phyloP scores from a whole-genome alignment of 2,797 vertebrate genomes.

The Zenarchopterus dispar region DNA sequence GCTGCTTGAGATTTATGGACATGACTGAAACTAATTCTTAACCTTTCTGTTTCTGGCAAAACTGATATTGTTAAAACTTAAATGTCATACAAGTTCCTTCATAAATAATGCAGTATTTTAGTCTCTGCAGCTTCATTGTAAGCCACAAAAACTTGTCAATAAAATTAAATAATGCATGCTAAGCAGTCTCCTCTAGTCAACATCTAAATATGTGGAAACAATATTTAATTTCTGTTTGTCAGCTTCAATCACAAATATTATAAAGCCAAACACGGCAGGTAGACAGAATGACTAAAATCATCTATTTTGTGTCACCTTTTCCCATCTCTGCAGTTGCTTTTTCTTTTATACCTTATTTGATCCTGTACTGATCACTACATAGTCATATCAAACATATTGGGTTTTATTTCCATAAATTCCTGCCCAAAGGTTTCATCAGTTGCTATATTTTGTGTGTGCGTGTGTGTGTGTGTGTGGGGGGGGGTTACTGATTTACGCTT shows the following conservation, averaged over 20 bases:
- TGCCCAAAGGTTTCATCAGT: too few species aligned
- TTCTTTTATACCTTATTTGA: too few species aligned
- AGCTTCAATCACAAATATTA: too few species aligned
- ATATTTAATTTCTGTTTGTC: not conserved
- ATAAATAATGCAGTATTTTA: not conserved
- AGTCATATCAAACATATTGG: too few species aligned
- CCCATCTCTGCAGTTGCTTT: not conserved
- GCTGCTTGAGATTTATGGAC: constrained; percentile 7
- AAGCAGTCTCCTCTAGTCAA: too few species aligned
- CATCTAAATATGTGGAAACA: not conserved
- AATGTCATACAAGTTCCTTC: not conserved
- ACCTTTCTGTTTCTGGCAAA: constrained; percentile 19
- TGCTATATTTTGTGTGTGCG: too few species aligned
- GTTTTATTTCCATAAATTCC: too few species aligned
- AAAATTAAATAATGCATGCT: not conserved
- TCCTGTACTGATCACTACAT: too few species aligned
- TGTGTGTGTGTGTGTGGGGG: too few species aligned
- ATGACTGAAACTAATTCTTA: constrained; percentile 4
- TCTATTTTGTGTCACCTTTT: not conserved
- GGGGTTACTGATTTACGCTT: too few species aligned
- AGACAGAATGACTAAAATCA: too few species aligned
- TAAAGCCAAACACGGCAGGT: too few species aligned
- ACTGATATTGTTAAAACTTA: not conserved
- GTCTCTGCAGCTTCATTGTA: not conserved
- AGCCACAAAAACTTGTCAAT: not conserved